These are phyloP conservation scores for Leguminivora glycinivorella DNA, from an alignment of 1,140 invertebrate genomes.

Conservation along the genomic window DNA sequence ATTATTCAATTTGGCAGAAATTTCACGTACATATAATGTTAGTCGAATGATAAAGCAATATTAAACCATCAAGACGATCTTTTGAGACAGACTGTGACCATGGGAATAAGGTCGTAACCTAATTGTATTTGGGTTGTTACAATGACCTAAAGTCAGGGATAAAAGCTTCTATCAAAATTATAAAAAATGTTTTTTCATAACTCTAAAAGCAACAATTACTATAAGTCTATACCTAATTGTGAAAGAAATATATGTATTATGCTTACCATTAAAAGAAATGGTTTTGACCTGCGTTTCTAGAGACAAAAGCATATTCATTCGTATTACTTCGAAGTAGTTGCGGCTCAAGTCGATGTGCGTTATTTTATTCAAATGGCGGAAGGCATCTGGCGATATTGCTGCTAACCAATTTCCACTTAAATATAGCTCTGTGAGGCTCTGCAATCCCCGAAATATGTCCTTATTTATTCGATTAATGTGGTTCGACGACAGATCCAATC, in stretches of 20 bases:
- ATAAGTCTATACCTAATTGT: background rate
- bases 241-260: constrained; percentile 27
- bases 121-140: no score
- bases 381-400: constrained; percentile 87
- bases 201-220: no score
- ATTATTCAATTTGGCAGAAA: no score
- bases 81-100: no score
- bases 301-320: constrained; percentile 86
- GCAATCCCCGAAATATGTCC: constrained; percentile 86
- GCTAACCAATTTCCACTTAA: constrained; percentile 91
- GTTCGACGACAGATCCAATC: constrained; percentile 91
- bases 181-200: no score
- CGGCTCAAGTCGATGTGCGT: constrained; percentile 89
- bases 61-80: no score
- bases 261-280: constrained; percentile 87
- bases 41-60: no score
- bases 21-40: no score
- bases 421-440: constrained; percentile 87
- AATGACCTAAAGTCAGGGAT: no score
- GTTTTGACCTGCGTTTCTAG: constrained; percentile 90
- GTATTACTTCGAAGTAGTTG: constrained; percentile 91
- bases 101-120: no score
- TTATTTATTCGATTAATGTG: constrained; percentile 88
- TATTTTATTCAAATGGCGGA: constrained; percentile 88
- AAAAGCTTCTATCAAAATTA: no score